phyloP scores from a whole-genome alignment of 2,113 vertebrate species.

The Origma solitaria region DNA sequence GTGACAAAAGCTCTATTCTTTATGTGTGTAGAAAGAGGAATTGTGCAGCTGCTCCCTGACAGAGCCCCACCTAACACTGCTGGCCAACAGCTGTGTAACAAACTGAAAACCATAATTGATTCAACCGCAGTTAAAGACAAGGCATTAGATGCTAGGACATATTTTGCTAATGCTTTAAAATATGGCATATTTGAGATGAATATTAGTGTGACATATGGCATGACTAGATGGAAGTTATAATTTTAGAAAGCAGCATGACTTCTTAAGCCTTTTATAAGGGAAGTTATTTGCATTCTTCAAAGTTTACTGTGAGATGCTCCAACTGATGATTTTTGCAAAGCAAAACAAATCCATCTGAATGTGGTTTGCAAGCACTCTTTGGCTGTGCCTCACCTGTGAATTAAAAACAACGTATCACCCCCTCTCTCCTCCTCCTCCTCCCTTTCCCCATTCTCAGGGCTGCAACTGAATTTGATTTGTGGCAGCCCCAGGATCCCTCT shows the following conservation, averaged over 20 bases:
- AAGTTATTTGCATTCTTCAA: neutral
- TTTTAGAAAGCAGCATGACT: neutral
- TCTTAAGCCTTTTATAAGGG: neutral
- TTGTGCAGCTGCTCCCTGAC: neutral
- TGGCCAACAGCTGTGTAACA: neutral
- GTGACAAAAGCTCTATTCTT: neutral
- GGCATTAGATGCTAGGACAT: neutral
- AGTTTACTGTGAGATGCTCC: neutral
- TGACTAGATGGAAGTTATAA: neutral
- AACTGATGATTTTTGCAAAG: neutral
- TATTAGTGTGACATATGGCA: neutral
- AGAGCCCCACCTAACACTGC: neutral
- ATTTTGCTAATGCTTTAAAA: neutral
- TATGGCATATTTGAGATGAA: neutral
- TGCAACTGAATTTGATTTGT: neutral
- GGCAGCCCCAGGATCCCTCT: neutral
- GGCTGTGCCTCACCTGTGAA: neutral
- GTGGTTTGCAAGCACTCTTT: neutral
- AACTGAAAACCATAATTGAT: neutral
- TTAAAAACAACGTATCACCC: neutral
- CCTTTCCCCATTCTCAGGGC: neutral
- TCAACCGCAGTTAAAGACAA: neutral
- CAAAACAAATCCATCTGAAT: neutral
- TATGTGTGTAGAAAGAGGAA: neutral
- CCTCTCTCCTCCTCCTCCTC: neutral